Evolutionary conservation across 2,888 invertebrate genomes (phyloP), one percentile per base, ranked within the genome.

Genomic region (Epinotia brunnichana): DNA sequence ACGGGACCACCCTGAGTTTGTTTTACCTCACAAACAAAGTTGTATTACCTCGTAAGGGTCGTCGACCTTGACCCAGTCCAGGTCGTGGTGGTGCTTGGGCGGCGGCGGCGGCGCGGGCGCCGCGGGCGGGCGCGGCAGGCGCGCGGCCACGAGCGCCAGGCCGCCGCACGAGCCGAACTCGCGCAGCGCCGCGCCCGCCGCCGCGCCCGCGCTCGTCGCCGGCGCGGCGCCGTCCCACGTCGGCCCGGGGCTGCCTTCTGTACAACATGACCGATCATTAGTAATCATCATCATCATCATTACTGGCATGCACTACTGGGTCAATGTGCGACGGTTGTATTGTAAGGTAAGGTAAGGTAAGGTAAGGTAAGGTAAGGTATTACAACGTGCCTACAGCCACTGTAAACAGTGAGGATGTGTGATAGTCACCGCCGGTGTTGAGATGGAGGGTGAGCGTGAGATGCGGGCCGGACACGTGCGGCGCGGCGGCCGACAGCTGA

Each of bases 111-210:
- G 86, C n/a, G 95, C 94, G 78, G 91, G 88, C 78, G 98, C 97
- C 5, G 98, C 97, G 91, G 97, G 97, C 19, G 98, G 96, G 0
- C 98, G 95, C 0, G 98, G 98, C 81, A 99, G 93, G 79, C 98
- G 96, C 82, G 97, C 96, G 0, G 98, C 98, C 74, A 99, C 92
- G 74, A 98, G 94, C 15, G 97, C 97, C 72, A 99, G 94, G 2
- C 98, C 98, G 72, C 98, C 98, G 78, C 96, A 95, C 75, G 96
- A 95, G 67, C 98, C 97, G 91, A 99, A 98, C 79, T 97, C 96
- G 82, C 97, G 97, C 80, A 98, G 92, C 68, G 97, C 82, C 9
- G 80, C 83, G 57, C 84, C 81, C 61, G 82, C 78, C 39, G 77
- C 77, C 74, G 53, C 68, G 44, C 41, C 70, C 19, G 19, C 7